Base-by-base conservation (phyloP, 2,797 vertebrate genomes). In the Mus spretus region DNA sequence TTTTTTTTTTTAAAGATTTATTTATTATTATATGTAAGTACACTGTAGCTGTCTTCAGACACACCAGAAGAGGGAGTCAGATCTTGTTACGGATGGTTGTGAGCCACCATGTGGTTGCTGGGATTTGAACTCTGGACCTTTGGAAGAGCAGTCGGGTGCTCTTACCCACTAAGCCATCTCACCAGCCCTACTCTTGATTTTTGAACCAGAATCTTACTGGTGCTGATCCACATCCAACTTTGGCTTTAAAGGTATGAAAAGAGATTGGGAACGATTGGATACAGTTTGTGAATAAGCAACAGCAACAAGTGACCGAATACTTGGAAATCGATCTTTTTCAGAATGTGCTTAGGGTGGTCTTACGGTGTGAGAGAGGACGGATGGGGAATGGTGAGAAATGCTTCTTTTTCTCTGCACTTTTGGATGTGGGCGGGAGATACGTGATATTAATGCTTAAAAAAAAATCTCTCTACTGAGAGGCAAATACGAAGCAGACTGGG, bases 161-260 rank as follows among this genome's bases (percentile, higher is more conserved):
- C n/a, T n/a, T n/a, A n/a, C n/a, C n/a, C n/a, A n/a, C n/a, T n/a
- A n/a, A n/a, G n/a, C n/a, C n/a, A n/a, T n/a, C n/a, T n/a, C n/a
- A n/a, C n/a, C n/a, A n/a, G n/a, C n/a, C n/a, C 47, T 81, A 37
- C 70, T 90, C 78, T 92, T 89, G 93, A 86, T 80, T 95, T 95
- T 88, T 47, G 80, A 63, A 57, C 59, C 59, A 81, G 59, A 79
- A 84, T 81, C 96, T 78, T 65, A 67, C 85, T 85, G 40, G 57
- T 93, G 15, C 24, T 74, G 92, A 95, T 85, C 65, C 78, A 74
- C 28, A 37, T 85, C 78, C 61, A 78, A 6, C 82, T 94, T 93
- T 82, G 91, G 50, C 83, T 93, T 89, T 90, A 96, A 92, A 95
- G 72, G 26, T 93, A n/a, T 87, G 83, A 90, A 57, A 63, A 19